phyloP scores from a whole-genome alignment of 1,140 invertebrate species.

The Drosophila lowei region DNA sequence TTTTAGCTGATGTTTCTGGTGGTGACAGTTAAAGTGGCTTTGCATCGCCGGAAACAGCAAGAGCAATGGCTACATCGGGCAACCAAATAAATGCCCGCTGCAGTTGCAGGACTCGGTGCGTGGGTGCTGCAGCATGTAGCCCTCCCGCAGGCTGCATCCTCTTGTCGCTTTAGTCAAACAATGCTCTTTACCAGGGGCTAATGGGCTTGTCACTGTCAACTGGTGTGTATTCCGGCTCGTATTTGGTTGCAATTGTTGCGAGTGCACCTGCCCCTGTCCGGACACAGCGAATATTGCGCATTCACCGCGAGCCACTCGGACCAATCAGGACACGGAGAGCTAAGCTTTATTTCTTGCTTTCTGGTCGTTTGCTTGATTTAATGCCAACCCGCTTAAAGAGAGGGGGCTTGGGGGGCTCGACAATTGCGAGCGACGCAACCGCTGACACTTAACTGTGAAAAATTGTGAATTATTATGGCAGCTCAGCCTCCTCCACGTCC shows the following conservation, averaged over 20 bases:
- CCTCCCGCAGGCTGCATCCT: background rate
- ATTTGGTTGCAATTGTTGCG: slow-evolving; percentile 53
- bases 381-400: slow-evolving; percentile 58
- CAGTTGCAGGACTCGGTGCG: background rate
- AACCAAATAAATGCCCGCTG: slow-evolving; percentile 63
- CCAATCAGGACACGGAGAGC: slow-evolving; percentile 43
- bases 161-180: slow-evolving; percentile 30
- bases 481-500: slow-evolving; percentile 17
- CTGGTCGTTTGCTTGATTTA: slow-evolving; percentile 65
- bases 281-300: slow-evolving; percentile 40
- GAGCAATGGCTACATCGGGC: slow-evolving; percentile 23
- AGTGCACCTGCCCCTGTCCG: slow-evolving; percentile 42
- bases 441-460: slow-evolving; percentile 81
- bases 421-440: slow-evolving; percentile 63
- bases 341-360: slow-evolving; percentile 45
- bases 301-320: slow-evolving; percentile 44
- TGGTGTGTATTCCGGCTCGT: slow-evolving; percentile 3
- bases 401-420: slow-evolving; percentile 15
- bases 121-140: background rate
- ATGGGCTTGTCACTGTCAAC: slow-evolving; percentile 54
- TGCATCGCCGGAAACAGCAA: too few relatives aligned
- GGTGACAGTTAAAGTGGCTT: slow-evolving; percentile 76
- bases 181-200: slow-evolving; percentile 34
- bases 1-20: slow-evolving; percentile 63
- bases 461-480: slow-evolving; percentile 81